Base-by-base conservation (phyloP, 2,888 invertebrate species). In the Cataglyphis albicans region DNA sequence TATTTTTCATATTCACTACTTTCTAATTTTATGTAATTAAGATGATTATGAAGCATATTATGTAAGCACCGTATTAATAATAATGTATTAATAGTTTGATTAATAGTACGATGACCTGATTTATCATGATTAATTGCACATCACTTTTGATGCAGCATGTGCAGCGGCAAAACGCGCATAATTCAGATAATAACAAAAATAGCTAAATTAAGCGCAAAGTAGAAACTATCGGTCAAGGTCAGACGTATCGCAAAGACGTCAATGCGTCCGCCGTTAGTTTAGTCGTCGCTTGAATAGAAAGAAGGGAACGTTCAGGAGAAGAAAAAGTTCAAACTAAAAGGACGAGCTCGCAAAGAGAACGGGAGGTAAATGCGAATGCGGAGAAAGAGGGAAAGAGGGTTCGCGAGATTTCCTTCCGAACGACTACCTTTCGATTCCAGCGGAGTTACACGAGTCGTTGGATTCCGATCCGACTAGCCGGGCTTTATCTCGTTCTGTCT, bases 401-500 rank as follows among this genome's bases (percentile, higher is more conserved):
- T 61, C 52, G 38, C 52, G 68, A 52, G 52, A 88, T 89, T 91
- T 90, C 88, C 88, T 92, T 92, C 92, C 92, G 68, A 89, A 78
- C 85, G 91, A 90, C 85, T 90, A 85, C 87, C 63, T 87, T 84
- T 88, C 87, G 90, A 92, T 91, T 91, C 89, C 87, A 67, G 44
- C 73, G 67, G 88, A 90, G 91, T 92, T 90, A 90, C 88, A 89
- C 89, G 92, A 89, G 64, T 86, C 88, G 87, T 83, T 92, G 90
- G 76, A 86, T 90, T 76, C 85, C 80, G 84, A 89, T 90, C 87
- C 84, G 73, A 65, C 86, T 82, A 83, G 84, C 59, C 63, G 84
- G 81, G 44, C 64, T 73, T 72, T 61, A 68, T 68, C 64, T 59
- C 73, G 64, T 70, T 65, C 57, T 83, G 70, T 80, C 83, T 81